Base-by-base conservation (phyloP, 2,888 invertebrate genomes). In the Gryllus longicercus region DNA sequence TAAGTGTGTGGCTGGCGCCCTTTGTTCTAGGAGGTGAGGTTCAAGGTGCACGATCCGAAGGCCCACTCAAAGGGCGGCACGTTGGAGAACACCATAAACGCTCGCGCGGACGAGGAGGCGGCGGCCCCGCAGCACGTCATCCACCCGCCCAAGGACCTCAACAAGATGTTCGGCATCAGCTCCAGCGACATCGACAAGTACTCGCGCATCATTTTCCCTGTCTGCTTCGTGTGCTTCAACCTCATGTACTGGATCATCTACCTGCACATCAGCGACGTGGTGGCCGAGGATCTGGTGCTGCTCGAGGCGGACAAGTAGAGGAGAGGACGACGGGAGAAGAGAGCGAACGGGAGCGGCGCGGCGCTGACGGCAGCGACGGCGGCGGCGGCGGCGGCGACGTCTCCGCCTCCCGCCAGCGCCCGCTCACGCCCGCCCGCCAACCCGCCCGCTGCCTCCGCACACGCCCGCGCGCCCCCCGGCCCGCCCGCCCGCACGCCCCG, bases 111-210 rank as follows among this genome's bases (percentile, higher is more conserved):
- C 89, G 93, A 85, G 88, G 91, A 84, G 89, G 91, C 84, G 90
- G 82, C 91, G 91, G 77, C 91, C 92, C 18, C 91, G 92, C 79
- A 91, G 92, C 82, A 92, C 92, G 85, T 95, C 95, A 87, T 92
- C 95, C 85, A 91, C 95, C 86, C 95, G 95, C 88, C 95, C 95
- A 81, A 82, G 91, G 95, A 96, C 88, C 95, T 96, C 89, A 96
- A 95, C 91, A 96, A 96, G 88, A 90, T 96, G 85, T 92, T 94
- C 89, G 96, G 89, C 85, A 95, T 96, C 88, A 96, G 96, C 85
- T 97, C 97, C 82, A 97, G 97, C 87, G 98, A 97, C 89, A 99
- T 99, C 89, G 99, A 99, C 92, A 98, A 98, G 90, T 98, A 98
- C 88, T 98, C 98, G 83, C 93, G 99, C 86, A 96, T 98, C 88